phyloP scores from a whole-genome alignment of 2,888 invertebrate species.

The Lacanobia oleracea region DNA sequence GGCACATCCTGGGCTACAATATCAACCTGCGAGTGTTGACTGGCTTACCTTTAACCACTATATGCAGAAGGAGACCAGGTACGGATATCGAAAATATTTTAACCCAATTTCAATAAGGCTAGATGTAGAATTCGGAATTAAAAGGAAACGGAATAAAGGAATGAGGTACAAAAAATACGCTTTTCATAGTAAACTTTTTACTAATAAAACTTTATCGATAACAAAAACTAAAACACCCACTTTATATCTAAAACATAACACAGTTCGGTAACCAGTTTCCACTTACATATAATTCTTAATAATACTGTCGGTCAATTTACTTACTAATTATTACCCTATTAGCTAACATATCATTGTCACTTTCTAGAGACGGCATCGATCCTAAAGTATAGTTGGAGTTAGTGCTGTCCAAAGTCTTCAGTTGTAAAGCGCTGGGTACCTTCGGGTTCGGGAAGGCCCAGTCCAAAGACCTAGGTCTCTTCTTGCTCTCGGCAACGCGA shows the following conservation, averaged over 20 bases:
- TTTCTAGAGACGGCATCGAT: slow-evolving; percentile 27
- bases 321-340: slow-evolving; percentile 9
- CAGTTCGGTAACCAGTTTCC: neutral
- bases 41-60: too few species aligned
- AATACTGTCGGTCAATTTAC: neutral
- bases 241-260: slow-evolving; percentile 15
- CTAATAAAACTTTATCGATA: neutral
- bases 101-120: too few species aligned
- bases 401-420: slow-evolving; percentile 41
- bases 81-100: too few species aligned
- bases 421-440: slow-evolving; percentile 4
- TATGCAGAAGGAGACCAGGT: too few species aligned
- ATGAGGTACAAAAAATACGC: neutral
- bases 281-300: neutral
- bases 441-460: slow-evolving; percentile 59
- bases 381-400: neutral
- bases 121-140: too few species aligned
- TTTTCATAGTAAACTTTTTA: slow-evolving; percentile 16
- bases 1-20: too few species aligned
- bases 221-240: slow-evolving; percentile 7
- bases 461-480: slow-evolving; percentile 80
- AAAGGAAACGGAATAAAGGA: neutral
- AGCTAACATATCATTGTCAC: slow-evolving; percentile 16
- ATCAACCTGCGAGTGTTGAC: too few species aligned
- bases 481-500: slow-evolving; percentile 46